A percentile compares a stretch with the other conserved stretches of the same genome.
Evolutionary conservation across 2,797 vertebrate species (phyloP).

Genomic region (Odontamblyopus lacepedii): DNA sequence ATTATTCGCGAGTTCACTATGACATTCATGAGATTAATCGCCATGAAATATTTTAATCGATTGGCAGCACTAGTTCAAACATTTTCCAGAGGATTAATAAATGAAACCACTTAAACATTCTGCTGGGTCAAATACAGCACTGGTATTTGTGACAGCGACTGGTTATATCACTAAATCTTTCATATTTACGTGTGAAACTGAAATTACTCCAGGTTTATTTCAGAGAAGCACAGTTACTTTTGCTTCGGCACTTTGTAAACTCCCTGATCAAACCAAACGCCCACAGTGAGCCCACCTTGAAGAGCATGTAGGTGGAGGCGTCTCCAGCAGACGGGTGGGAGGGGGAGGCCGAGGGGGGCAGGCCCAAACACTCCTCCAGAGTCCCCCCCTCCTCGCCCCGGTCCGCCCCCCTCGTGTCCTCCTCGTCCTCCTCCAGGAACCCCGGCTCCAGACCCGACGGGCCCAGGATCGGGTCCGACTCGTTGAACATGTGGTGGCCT

Average conservation of each 20-base stretch:
- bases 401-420: constrained; percentile 67
- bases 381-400: constrained; percentile 67
- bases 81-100: no score
- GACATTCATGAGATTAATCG: no score
- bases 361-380: constrained; percentile 80
- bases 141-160: no score
- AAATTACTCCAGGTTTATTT: no score
- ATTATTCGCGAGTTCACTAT: no score
- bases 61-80: no score
- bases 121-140: no score
- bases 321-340: constrained; percentile 70
- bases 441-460: constrained; percentile 72
- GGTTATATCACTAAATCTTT: no score
- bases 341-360: constrained; percentile 76
- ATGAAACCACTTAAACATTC: no score
- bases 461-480: constrained; percentile 79
- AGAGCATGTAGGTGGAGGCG: constrained; percentile 79
- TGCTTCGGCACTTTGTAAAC: background rate
- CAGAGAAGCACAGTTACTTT: no score
- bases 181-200: no score
- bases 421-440: constrained; percentile 79
- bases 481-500: constrained; percentile 82
- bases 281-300: constrained; percentile 66
- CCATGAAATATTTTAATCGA: no score
- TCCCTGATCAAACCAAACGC: background rate